Base-by-base conservation (phyloP, 2,113 vertebrate genomes). In the Oreochromis spilurus region DNA sequence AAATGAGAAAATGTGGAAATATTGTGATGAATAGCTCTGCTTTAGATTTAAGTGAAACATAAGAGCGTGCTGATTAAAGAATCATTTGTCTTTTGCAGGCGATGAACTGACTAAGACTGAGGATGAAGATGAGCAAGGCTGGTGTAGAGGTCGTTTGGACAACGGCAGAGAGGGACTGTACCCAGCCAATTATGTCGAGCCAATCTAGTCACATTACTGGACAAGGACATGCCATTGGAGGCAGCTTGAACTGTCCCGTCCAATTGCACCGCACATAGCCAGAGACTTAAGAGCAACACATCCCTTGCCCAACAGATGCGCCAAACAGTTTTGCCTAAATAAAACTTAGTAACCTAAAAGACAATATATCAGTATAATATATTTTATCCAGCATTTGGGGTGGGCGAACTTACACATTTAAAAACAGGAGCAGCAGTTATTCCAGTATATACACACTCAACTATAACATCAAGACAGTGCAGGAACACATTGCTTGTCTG, bases 141-240 rank as follows among this genome's bases (percentile, higher is more conserved):
- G 98, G 98, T 99, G 98, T 97, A 97, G 98, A 96, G 98, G 98
- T 91, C 98, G 98, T 85, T 96, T 99, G 95, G 98, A 99, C 96
- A 98, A 79, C 83, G 98, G 98, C 90, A 97, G 95, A 88, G 96
- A 98, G 90, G 98, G 98, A 95, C 97, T 99, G 94, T 99, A 99
- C 93, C 98, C 98, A 0, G 98, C 98, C 96, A 99, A 99, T 96
- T 99, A 99, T 2, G 98, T 99, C 80, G 98, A 99, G 96, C 94
- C 97, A 82, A 98, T 99, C 93, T 99, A 98, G 94, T 94, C 94
- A 94, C 55, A 13, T 81, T 84, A 86, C 81, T 82, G 90, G 90
- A 95, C 91, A 93, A 82, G 89, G 87, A 95, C 93, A 89, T 87
- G 93, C 92, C 89, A 89, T 94, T 94, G 95, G 95, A 96, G 94